Percentiles rank a stretch among this genome's conserved stretches.
These are phyloP conservation scores for Lagorchestes hirsutus DNA, from an alignment of 2,797 vertebrate species.

Conservation along the genomic window DNA sequence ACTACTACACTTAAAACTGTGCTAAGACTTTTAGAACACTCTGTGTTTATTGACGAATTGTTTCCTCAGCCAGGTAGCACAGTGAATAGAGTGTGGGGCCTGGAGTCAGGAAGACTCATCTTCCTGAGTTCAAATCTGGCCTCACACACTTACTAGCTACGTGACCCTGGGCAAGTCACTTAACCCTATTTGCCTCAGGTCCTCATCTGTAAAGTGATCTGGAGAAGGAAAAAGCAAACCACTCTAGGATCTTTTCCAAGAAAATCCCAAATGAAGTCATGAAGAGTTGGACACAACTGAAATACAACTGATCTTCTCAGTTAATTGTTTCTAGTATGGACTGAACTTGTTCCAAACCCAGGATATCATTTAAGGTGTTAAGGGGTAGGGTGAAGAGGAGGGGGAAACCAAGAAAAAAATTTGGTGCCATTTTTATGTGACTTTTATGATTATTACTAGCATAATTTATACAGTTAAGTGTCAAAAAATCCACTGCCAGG, in stretches of 20 bases:
- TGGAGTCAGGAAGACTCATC: background rate
- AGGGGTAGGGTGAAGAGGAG: background rate
- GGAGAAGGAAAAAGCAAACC: background rate
- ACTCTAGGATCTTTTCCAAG: background rate
- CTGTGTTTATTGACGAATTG: background rate
- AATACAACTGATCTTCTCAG: background rate
- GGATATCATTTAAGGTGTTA: background rate
- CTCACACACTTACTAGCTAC: background rate
- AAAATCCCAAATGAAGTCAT: background rate
- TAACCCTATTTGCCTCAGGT: background rate
- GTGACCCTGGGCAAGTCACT: background rate
- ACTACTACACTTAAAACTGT: background rate
- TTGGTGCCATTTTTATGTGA: background rate
- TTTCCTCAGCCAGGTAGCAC: background rate
- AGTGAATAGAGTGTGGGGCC: background rate
- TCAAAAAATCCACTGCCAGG: constrained; percentile 21
- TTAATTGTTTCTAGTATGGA: background rate
- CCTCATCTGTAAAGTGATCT: background rate
- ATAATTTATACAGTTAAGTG: background rate
- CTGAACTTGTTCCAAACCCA: background rate
- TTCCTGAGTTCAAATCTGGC: background rate
- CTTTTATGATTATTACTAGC: background rate
- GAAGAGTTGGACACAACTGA: background rate
- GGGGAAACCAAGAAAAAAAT: background rate
- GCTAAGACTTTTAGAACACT: background rate